Base-by-base conservation (phyloP, 2,797 vertebrate genomes). In the Ptychobarbus kaznakovi region DNA sequence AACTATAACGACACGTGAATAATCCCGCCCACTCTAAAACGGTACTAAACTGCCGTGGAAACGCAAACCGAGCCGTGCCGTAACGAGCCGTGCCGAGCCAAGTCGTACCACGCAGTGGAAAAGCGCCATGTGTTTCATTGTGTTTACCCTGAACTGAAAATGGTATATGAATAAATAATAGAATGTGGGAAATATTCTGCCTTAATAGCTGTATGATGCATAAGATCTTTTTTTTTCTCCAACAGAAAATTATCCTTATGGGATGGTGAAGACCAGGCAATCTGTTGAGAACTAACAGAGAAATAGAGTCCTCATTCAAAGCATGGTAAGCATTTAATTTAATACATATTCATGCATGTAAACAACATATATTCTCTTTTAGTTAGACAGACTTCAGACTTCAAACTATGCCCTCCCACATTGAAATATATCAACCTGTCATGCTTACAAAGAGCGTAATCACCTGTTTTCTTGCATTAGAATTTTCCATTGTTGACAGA, bases 171-270 rank as follows among this genome's bases (percentile, higher is more conserved):
- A 84, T 46, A 84, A 46, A 68, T 42, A 20, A 42, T 22, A 58
- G n/a, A 58, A 69, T 22, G 38, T 70, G 22, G 10, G 76, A 65
- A n/a, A 58, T 74, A 25, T 63, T n/a, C 87, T 81, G 73, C 78
- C 81, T 91, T 80, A 91, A 90, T 88, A 90, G 82, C 35, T 42
- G 32, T 40, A 28, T 15, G 1, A 79, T 53, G 22, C 49, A 32
- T 78, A 91, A 87, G 85, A 89, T 90, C 82, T 91, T 89, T 88
- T 86, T 83, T 91, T 91, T 90, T 84, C 38, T 7, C 40, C 75
- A 89, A 91, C 93, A 96, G 95, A 94, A 92, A 91, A 92, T 94
- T 91, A 92, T 92, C 93, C 94, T 93, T 93, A 93, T 92, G 94
- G 94, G 91, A 95, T 96, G 95, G 92, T 92, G 91, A 92, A 92